Evolutionary conservation across 2,113 vertebrate genomes (phyloP), one percentile per base, ranked within the genome.

Genomic region (Rhodinocichla rosea): DNA sequence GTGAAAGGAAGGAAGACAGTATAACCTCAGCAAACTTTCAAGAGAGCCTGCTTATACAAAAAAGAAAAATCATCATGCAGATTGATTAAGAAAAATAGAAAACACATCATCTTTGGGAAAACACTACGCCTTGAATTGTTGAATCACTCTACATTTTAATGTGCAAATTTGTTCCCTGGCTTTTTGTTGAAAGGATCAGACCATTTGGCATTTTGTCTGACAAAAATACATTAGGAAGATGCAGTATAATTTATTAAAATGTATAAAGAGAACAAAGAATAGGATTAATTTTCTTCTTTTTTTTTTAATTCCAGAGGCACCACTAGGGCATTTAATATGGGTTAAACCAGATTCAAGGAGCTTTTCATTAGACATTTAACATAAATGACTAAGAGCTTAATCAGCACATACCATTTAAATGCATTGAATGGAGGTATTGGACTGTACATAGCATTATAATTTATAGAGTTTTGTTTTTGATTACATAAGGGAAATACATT

Each of bases 401-500:
- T 98, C 95, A 97, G 96, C 94, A 96, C 67, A 90, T 95, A 97
- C 90, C 35, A 57, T 94, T 98, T 96, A 97, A 97, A 97, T 97
- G 82, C 47, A 97, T 80, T 97, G 94, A 95, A 95, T 96, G 87
- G 90, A 96, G 63, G 85, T 97, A 97, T 78, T 96, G 92, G 59
- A 95, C 91, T 98, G 91, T 97, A 98, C 37, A 88, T 92, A 91
- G 93, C 94, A 92, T 97, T 97, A 95, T 96, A 98, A 98, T 98
- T 97, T 98, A 97, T 94, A 95, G 80, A 77, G 91, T 87, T 96
- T 98, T 97, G 94, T n/a, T 97, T 98, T 97, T 98, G 84, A 98
- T 97, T 98, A 97, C 95, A 96, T 96, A 97, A 96, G 96, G 93
- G 82, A 98, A 98, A 98, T 97, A 95, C 22, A 92, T 97, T 97